Conservation (phyloP, 2,797 vertebrate species). For the Buphagus erythrorhynchus region DNA sequence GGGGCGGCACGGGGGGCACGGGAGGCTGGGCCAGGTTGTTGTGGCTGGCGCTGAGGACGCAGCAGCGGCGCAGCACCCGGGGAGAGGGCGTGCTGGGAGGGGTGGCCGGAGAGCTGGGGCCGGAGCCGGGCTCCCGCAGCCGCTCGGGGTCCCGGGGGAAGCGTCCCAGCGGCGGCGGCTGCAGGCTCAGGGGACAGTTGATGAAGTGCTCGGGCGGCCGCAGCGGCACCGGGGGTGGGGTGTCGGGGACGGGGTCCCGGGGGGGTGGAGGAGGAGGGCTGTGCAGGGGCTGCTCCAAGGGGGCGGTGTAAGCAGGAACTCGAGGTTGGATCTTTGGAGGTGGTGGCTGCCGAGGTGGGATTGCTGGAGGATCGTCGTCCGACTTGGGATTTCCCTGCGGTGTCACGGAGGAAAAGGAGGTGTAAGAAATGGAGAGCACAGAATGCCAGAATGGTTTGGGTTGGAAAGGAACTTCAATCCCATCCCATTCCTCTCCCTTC, state of each 20-base stretch:
- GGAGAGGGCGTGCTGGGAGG: conserved; percentile 91
- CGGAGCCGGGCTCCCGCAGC: conserved; percentile 77
- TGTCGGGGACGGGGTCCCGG: conserved; percentile 87
- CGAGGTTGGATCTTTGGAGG: conserved; percentile 88
- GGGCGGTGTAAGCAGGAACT: conserved; percentile 76
- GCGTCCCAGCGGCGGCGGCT: conserved; percentile 88
- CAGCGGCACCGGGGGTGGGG: conserved; percentile 89
- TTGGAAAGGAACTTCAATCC: not conserved
- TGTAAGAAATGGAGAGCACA: not conserved
- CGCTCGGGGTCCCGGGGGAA: conserved; percentile 82
- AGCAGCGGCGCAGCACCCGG: conserved; percentile 84
- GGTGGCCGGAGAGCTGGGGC: conserved; percentile 79
- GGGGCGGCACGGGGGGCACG: conserved; percentile 90
- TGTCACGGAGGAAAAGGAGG: not conserved
- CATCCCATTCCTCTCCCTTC: no score
- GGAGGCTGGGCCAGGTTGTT: conserved; percentile 80
- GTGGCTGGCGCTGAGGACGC: conserved; percentile 82
- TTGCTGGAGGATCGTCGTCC: conserved; percentile 90
- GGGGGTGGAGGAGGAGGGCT: conserved; percentile 90
- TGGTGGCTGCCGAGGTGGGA: conserved; percentile 92
- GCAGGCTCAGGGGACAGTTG: conserved; percentile 90
- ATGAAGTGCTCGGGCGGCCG: conserved; percentile 95
- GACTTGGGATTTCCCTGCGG: conserved; percentile 80
- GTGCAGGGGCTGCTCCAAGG: conserved; percentile 84
- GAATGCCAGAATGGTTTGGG: not conserved